phyloP scores from a whole-genome alignment of 2,797 vertebrate genomes.

The Mallotus villosus region DNA sequence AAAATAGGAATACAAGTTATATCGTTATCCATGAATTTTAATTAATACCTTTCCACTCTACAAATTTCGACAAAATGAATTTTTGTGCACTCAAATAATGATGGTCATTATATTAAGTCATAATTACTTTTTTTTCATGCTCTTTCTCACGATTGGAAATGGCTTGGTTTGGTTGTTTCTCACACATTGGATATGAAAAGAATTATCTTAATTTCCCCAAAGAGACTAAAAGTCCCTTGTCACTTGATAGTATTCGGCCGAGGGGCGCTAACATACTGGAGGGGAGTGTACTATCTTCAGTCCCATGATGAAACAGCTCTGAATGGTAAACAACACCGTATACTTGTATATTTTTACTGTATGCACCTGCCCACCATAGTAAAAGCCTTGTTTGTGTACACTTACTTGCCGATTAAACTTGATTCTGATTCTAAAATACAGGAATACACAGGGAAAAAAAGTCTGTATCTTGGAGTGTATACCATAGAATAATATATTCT shows the following conservation, averaged over 20 bases:
- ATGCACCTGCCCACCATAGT: not conserved
- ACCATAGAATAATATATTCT: conserved; percentile 4
- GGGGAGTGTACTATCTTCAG: conserved; percentile 29
- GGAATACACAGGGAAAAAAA: too few relatives aligned
- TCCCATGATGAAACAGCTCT: conserved; percentile 28
- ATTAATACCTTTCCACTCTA: conserved; percentile 49
- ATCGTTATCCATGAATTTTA: conserved; percentile 37
- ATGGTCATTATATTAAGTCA: conserved; percentile 36
- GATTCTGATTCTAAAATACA: too few relatives aligned
- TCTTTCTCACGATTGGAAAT: conserved; percentile 16
- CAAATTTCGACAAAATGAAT: conserved; percentile 46
- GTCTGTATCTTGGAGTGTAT: conserved; percentile 17
- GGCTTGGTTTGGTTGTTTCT: conserved; percentile 38
- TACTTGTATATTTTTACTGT: not conserved
- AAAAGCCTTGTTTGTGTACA: not conserved
- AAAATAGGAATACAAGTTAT: conserved; percentile 23
- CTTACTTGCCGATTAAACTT: too few relatives aligned
- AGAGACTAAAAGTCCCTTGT: conserved; percentile 37
- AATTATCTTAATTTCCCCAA: conserved; percentile 35
- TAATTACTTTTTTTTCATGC: conserved; percentile 19
- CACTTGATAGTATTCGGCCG: conserved; percentile 41
- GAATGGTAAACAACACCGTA: not conserved
- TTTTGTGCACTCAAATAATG: conserved; percentile 32
- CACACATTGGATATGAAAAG: conserved; percentile 27
- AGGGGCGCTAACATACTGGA: conserved; percentile 40